Conservation (phyloP, 1,140 invertebrate species). For the Cydia fagiglandana region DNA sequence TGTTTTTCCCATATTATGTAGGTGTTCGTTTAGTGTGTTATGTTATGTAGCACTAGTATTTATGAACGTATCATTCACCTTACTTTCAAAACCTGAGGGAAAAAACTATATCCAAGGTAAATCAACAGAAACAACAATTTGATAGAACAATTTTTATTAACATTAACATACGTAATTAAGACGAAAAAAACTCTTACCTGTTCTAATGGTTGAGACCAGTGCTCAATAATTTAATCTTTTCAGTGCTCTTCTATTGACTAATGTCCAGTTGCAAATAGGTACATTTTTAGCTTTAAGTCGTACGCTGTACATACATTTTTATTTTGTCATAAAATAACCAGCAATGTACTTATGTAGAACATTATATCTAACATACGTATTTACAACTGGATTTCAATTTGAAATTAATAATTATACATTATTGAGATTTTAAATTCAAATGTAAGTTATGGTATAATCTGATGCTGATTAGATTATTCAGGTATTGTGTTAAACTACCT, state of each 20-base stretch:
- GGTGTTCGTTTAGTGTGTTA: too few species aligned
- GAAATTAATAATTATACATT: constrained; percentile 30
- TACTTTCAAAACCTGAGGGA: too few species aligned
- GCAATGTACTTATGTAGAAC: not conserved
- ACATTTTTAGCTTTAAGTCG: not conserved
- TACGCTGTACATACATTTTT: not conserved
- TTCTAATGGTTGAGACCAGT: constrained; percentile 12
- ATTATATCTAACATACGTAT: not conserved
- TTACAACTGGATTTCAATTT: not conserved
- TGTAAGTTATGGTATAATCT: constrained; percentile 7
- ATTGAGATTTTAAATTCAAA: constrained; percentile 5
- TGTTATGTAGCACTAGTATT: too few species aligned
- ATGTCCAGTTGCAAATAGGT: not conserved
- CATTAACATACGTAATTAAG: constrained; percentile 28
- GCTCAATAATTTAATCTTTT: constrained; percentile 26
- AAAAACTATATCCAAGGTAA: not conserved
- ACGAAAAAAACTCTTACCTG: constrained; percentile 18
- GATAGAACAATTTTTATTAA: constrained; percentile 27
- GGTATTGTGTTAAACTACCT: constrained; percentile 12
- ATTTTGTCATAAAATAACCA: constrained; percentile 9
- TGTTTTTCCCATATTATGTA: too few species aligned
- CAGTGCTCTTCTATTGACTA: constrained; percentile 12
- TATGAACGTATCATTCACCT: too few species aligned
- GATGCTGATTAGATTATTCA: constrained; percentile 10
- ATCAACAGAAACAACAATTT: constrained; percentile 22